Evolutionary conservation across 2,888 invertebrate species (phyloP).

Genomic region (Orchestes rusci): DNA sequence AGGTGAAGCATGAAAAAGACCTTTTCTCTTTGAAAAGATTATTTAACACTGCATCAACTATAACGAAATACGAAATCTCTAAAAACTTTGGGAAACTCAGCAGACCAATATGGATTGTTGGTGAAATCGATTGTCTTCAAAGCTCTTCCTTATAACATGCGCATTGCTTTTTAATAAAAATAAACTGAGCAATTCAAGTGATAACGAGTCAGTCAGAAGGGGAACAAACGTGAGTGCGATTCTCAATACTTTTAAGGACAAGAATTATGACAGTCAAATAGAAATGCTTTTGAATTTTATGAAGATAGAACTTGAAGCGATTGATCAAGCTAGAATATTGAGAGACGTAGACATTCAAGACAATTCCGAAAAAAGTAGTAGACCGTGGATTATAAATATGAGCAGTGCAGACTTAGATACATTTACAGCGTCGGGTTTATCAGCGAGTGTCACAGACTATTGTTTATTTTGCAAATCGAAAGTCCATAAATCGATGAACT

Average conservation of each 20-base stretch:
- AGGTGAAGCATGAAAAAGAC: conserved; percentile 1
- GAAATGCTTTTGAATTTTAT: background rate
- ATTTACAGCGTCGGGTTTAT: background rate
- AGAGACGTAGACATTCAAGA: background rate
- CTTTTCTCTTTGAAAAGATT: background rate
- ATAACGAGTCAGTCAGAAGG: background rate
- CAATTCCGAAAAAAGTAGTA: background rate
- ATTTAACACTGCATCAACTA: background rate
- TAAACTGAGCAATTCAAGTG: background rate
- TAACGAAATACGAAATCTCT: background rate
- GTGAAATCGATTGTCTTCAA: background rate
- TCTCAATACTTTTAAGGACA: background rate
- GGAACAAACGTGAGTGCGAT: background rate
- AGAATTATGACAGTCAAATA: background rate
- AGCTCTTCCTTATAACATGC: background rate
- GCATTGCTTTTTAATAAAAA: background rate
- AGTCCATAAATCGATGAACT: background rate
- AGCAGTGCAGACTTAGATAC: too few relatives aligned
- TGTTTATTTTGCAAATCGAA: background rate
- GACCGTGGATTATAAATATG: too few relatives aligned
- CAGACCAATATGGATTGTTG: background rate
- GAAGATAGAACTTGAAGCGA: background rate
- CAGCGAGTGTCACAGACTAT: background rate
- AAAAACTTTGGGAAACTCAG: background rate
- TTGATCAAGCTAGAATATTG: background rate